Base-by-base conservation (phyloP, 2,888 invertebrate species). In the Slavum lentiscoides region DNA sequence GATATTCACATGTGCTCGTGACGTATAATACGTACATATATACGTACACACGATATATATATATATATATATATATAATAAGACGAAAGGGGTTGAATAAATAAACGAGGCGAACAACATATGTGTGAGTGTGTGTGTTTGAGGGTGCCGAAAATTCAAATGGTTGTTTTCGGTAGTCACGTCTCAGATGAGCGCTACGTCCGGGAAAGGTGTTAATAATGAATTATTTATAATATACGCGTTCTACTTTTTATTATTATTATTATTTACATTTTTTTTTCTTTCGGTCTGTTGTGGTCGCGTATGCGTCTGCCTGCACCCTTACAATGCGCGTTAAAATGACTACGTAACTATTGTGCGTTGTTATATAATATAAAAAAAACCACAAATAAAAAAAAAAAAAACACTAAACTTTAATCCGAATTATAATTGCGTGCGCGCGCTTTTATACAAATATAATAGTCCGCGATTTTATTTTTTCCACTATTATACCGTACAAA, bases 161-260 rank as follows among this genome's bases (percentile, higher is more conserved):
- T 59, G 75, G 64, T 75, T 75, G 64, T 75, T 75, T 75, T 75
- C n/a, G 43, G 75, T 59, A 75, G 75, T 75, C 75, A 75, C 67
- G 75, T 75, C 75, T 75, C 75, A 75, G 75, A 75, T 67, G 75
- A 75, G 43, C 67, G 75, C 67, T 43, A 75, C 75, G 75, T 75
- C 75, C 75, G 75, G 75, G 67, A 75, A 75, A 75, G 75, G 75
- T 75, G 75, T 75, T 75, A 58, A 67, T 75, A 75, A 75, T 75
- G 75, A 75, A 75, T 75, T 75, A 75, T 75, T 75, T 67, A 75
- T 75, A 53, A 30, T 4, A 30, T 30, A 4, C 30, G 67, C 30
- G 75, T 58, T 58, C 58, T 68, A 23, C 5, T 17, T 59, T 13
- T 49, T 49, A 49, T 49, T 13, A 49, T 49, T 49, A 49, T 49